phyloP scores from a whole-genome alignment of 2,888 invertebrate genomes.

The Chymomyza fuscimana region DNA sequence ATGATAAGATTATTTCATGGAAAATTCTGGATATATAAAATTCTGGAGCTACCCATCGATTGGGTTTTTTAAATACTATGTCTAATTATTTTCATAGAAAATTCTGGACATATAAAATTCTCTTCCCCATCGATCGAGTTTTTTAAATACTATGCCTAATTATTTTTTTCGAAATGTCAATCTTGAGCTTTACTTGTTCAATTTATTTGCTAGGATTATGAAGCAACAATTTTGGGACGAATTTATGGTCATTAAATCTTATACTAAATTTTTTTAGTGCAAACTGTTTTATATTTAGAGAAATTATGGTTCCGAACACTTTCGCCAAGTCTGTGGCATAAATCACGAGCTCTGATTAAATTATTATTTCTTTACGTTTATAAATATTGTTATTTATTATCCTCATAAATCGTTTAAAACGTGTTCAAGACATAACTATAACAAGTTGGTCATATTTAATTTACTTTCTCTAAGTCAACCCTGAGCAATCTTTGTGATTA shows the following conservation, averaged over 20 bases:
- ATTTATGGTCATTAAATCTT: no score
- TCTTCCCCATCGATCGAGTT: not conserved
- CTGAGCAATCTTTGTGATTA: not conserved
- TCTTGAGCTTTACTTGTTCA: no score
- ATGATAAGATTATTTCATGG: slow-evolving; percentile 24
- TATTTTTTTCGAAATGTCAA: no score
- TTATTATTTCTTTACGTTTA: not conserved
- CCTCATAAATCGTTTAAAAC: not conserved
- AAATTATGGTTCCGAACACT: not conserved
- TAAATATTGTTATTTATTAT: not conserved
- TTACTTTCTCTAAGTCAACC: not conserved
- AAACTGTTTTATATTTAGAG: no score
- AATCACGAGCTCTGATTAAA: not conserved
- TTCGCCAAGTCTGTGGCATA: not conserved
- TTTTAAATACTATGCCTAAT: no score
- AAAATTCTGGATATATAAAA: not conserved
- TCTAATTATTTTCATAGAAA: no score
- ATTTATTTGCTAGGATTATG: no score
- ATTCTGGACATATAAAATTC: not conserved
- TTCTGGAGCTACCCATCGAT: not conserved
- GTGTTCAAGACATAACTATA: not conserved
- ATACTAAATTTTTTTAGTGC: no score
- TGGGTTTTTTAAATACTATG: no score
- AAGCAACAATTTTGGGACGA: no score
- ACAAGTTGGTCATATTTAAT: not conserved